These are phyloP conservation scores for Sipha maydis DNA, from an alignment of 2,888 invertebrate species.

Conservation along the genomic window DNA sequence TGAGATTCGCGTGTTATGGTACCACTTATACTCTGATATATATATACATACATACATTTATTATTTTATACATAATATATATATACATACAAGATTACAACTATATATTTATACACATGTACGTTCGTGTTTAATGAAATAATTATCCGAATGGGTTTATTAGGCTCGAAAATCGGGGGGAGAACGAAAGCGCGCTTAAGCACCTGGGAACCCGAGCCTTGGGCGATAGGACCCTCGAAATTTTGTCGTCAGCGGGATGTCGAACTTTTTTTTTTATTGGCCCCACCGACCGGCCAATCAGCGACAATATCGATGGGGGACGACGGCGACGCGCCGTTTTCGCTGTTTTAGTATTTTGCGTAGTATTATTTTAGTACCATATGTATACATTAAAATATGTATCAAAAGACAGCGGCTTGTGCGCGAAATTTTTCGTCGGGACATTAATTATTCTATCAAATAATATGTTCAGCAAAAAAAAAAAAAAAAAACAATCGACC, in stretches of 20 bases:
- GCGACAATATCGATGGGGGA: not conserved
- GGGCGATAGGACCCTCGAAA: constrained; percentile 43
- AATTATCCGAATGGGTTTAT: constrained; percentile 50
- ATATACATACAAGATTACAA: not conserved
- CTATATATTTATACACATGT: not conserved
- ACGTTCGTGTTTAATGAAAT: constrained; percentile 49
- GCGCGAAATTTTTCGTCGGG: not conserved
- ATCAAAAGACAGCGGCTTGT: not conserved
- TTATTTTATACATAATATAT: not conserved
- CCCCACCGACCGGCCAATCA: constrained; percentile 57
- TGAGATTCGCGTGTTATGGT: not conserved
- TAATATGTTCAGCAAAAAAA: not conserved
- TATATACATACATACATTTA: not conserved
- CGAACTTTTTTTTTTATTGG: constrained; percentile 58
- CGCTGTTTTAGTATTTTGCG: not conserved
- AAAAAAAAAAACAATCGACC: not conserved
- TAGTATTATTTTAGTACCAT: too few species aligned
- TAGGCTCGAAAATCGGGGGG: constrained; percentile 40
- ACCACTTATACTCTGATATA: not conserved
- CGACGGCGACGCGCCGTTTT: not conserved
- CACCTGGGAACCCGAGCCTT: constrained; percentile 53
- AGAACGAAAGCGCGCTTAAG: not conserved
- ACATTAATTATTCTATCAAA: not conserved
- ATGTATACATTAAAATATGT: too few species aligned
- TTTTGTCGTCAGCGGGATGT: constrained; percentile 52